Percentiles rank a stretch among this genome's conserved stretches.
phyloP scores from a whole-genome alignment of 2,797 vertebrate species.

The Onychomys leucogaster region DNA sequence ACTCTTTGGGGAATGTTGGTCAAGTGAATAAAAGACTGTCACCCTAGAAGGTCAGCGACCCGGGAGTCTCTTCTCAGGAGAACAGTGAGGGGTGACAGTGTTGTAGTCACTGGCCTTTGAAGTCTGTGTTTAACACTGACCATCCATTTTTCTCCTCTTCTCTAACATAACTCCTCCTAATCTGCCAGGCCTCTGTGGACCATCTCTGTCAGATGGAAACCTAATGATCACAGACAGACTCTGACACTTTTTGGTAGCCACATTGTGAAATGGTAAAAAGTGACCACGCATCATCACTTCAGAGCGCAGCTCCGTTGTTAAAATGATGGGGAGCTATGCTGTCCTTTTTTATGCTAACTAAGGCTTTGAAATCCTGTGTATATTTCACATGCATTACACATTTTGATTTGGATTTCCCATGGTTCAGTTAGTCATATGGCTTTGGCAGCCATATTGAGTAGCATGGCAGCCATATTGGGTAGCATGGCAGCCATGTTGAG shows the following conservation, averaged over 20 bases:
- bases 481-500: background rate
- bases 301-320: background rate
- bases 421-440: background rate
- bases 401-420: background rate
- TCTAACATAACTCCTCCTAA: background rate
- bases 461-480: background rate
- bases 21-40: constrained; percentile 8
- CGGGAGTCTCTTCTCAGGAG: constrained; percentile 17
- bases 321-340: background rate
- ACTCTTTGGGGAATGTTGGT: background rate
- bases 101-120: background rate
- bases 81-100: background rate
- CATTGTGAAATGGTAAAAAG: background rate
- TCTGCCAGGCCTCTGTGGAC: background rate
- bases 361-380: background rate
- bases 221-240: background rate
- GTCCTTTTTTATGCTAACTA: background rate
- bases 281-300: background rate
- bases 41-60: background rate
- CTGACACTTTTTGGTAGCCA: background rate
- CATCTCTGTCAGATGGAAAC: background rate
- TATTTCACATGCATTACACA: background rate
- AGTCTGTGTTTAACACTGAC: background rate
- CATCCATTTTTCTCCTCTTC: background rate
- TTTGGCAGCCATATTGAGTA: background rate